phyloP scores from a whole-genome alignment of 2,888 invertebrate genomes.

The Mesochorus sp. region DNA sequence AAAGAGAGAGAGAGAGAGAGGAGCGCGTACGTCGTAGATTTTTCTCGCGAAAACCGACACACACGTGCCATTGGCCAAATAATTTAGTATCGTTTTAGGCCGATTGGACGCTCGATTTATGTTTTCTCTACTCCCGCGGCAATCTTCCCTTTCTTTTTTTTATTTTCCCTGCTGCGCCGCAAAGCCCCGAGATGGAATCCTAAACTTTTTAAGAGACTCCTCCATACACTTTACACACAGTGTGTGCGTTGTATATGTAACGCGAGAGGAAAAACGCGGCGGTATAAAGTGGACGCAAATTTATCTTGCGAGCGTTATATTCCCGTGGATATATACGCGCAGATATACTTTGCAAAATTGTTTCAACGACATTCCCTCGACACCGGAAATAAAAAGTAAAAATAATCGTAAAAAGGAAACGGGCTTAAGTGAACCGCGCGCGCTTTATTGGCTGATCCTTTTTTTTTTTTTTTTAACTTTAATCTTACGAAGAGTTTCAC shows the following conservation, averaged over 20 bases:
- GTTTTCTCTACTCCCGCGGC: slow-evolving; percentile 54
- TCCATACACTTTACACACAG: too few species aligned
- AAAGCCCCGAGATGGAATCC: slow-evolving; percentile 36
- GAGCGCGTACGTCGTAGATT: slow-evolving; percentile 35
- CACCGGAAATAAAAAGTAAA: too few species aligned
- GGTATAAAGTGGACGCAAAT: slow-evolving; percentile 34
- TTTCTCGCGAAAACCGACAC: slow-evolving; percentile 60
- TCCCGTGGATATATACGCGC: too few species aligned
- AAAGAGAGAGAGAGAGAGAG: slow-evolving; percentile 2
- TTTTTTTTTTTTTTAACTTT: neutral
- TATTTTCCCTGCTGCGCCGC: neutral
- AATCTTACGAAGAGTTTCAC: neutral
- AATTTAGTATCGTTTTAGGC: slow-evolving; percentile 80
- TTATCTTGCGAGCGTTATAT: neutral
- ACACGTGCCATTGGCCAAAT: slow-evolving; percentile 70
- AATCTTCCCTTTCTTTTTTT: neutral
- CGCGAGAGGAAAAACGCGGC: neutral
- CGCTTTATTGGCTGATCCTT: too few species aligned
- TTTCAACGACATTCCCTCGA: too few species aligned
- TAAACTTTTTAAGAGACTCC: slow-evolving; percentile 53
- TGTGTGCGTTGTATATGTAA: neutral
- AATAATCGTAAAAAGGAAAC: too few species aligned
- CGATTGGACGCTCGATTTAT: slow-evolving; percentile 78
- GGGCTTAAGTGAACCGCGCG: too few species aligned
- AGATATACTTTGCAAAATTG: neutral